Evolutionary conservation across 2,888 invertebrate genomes (phyloP), one percentile per base, ranked within the genome.

Genomic region (Dicranocentrus wangi): DNA sequence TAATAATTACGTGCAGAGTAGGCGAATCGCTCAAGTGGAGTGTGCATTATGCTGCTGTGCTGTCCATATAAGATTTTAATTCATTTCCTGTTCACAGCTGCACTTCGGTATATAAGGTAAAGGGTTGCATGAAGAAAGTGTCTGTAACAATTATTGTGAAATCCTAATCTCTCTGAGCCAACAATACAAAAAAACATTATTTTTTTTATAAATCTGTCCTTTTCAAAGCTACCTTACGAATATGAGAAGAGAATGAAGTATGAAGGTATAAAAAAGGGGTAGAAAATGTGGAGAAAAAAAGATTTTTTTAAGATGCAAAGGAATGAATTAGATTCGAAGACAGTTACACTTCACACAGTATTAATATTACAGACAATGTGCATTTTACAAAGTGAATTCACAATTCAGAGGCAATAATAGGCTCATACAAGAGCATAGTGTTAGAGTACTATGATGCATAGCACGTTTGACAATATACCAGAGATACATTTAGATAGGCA

Each of bases 131-230:
- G 17, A 55, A 55, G 55, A 55, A 55, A 55, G 55, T 55, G 47
- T 47, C 47, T 47, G 47, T 47, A 47, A 47, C 47, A 47, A 19
- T 39, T 63, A 63, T 63, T 63, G 63, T 63, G 63, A 63, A 63
- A 61, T 61, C n/a, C 61, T 28, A 58, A 58, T 58, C 58, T 15
- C 53, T 47, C 7, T 3, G 7, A 21, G 53, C 10, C 53, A 32
- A 32, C 5, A 32, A 32, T 32, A 32, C 10, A 32, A 7, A 32
- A 32, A 3, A 32, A 32, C 5, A n/a, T n/a, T n/a, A n/a, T n/a
- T n/a, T n/a, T 5, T 47, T 47, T 47, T 47, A 47, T 47, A 47
- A 10, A 47, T n/a, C 47, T n/a, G 47, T 47, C 17, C 8, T 47
- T 47, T 47, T n/a, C 47, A 47, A 15, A 10, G n/a, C 47, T 47